Base-by-base conservation (phyloP, 2,888 invertebrate genomes). In the Chrysolina americana region DNA sequence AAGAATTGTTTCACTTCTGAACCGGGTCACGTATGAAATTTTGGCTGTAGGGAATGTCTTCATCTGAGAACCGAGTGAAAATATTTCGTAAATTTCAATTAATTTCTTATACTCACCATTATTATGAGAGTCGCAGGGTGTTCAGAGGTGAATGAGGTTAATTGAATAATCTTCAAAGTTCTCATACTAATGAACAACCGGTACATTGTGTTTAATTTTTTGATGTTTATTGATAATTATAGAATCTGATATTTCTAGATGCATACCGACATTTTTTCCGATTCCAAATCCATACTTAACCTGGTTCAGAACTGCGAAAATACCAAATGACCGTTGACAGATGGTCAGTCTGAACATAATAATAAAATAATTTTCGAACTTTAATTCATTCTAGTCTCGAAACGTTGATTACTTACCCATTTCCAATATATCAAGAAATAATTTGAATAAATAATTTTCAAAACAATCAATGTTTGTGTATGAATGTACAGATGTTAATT, bases 391-490 rank as follows among this genome's bases (percentile, higher is more conserved):
- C 62, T 68, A 41, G 23, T 19, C 62, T 65, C 41, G 41, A 28
- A 48, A 15, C 28, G 47, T 44, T 9, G 17, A 47, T 41, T 68
- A 48, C 56, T 23, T 71, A 65, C 56, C 63, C 36, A 41, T 69
- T 70, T 65, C 23, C 21, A 63, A 65, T 73, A 65, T 56, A 68
- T 15, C 70, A 72, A 65, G 53, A 71, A 50, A 69, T 41, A 59
- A 68, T 66, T 56, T 23, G 50, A 59, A 70, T 41, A 50, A 70
- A 50, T 69, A 9, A 74, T 65, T 76, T 75, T 66, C 73, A 47
- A 73, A 74, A 73, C 76, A 78, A 76, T 76, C 76, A 78, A 48
- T 76, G 73, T 75, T 70, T 23, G 23, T 36, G 56, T 70, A 47
- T 68, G 41, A 70, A 71, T 68, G 65, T 73, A 47, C 28, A 69